A percentile compares a stretch with the other conserved stretches of the same genome.
These are phyloP conservation scores for Rhinolophus sinicus DNA, from an alignment of 2,113 vertebrate genomes.

Conservation along the genomic window DNA sequence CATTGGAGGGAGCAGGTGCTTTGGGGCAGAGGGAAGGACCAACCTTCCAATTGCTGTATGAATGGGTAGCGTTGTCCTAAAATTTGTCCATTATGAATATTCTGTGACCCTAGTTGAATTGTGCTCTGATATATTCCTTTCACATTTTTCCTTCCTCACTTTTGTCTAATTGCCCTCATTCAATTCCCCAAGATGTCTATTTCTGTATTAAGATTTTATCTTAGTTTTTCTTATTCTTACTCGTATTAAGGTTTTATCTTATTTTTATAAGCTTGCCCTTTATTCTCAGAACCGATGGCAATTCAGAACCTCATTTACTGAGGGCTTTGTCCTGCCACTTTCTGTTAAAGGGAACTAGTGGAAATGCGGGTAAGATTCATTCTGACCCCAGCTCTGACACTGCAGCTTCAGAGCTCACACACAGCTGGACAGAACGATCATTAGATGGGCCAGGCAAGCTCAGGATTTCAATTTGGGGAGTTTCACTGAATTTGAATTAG, in stretches of 20 bases:
- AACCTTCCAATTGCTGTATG: not conserved
- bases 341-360: not conserved
- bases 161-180: not conserved
- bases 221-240: not conserved
- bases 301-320: constrained; percentile 61
- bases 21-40: not conserved
- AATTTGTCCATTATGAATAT: not conserved
- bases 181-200: not conserved
- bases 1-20: rapidly evolving
- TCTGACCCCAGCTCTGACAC: not conserved
- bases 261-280: not conserved
- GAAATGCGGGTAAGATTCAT: rapidly evolving
- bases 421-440: not conserved
- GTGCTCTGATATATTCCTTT: not conserved
- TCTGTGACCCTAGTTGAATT: not conserved
- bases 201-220: constrained; percentile 25
- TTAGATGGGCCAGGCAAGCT: not conserved
- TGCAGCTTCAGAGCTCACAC: not conserved
- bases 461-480: constrained; percentile 1
- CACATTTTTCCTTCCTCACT: not conserved
- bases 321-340: constrained; percentile 59
- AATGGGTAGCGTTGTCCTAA: rapidly evolving
- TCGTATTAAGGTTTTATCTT: not conserved
- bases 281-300: constrained; percentile 1
- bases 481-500: constrained; percentile 9